phyloP scores from a whole-genome alignment of 2,888 invertebrate genomes.

The Yponomeuta plumbellus region DNA sequence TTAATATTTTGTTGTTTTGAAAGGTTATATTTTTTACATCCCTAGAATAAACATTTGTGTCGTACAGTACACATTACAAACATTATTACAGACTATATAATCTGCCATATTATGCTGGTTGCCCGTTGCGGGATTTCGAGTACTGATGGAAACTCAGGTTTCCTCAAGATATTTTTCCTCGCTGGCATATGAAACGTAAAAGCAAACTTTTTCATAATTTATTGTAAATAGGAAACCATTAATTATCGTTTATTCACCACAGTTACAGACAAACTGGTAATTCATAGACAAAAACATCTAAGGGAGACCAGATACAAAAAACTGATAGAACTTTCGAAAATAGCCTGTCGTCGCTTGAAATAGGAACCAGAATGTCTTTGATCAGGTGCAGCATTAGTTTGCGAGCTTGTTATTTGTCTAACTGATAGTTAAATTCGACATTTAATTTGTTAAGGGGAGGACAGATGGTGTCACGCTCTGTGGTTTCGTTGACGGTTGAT shows the following conservation, averaged over 20 bases:
- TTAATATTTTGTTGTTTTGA: too few species aligned
- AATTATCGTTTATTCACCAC: neutral
- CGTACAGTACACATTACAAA: too few species aligned
- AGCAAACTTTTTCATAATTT: too few species aligned
- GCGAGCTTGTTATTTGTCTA: slow-evolving; percentile 12
- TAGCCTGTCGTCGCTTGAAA: neutral
- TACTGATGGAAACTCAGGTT: too few species aligned
- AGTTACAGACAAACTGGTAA: neutral
- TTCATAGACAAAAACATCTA: neutral
- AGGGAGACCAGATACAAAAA: neutral
- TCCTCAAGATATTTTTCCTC: too few species aligned
- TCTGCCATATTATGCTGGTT: too few species aligned
- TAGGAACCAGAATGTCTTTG: neutral
- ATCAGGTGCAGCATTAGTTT: neutral
- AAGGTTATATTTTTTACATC: too few species aligned
- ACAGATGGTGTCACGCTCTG: slow-evolving; percentile 6
- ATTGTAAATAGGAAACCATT: neutral
- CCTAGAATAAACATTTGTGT: too few species aligned
- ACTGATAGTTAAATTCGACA: slow-evolving; percentile 24
- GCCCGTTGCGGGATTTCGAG: too few species aligned
- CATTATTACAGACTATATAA: too few species aligned
- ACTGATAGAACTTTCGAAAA: neutral
- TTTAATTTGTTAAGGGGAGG: slow-evolving; percentile 20
- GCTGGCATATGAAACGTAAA: too few species aligned
- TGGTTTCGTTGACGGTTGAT: slow-evolving; percentile 8